These are phyloP conservation scores for Anhinga anhinga DNA, from an alignment of 2,113 vertebrate species.

Conservation along the genomic window DNA sequence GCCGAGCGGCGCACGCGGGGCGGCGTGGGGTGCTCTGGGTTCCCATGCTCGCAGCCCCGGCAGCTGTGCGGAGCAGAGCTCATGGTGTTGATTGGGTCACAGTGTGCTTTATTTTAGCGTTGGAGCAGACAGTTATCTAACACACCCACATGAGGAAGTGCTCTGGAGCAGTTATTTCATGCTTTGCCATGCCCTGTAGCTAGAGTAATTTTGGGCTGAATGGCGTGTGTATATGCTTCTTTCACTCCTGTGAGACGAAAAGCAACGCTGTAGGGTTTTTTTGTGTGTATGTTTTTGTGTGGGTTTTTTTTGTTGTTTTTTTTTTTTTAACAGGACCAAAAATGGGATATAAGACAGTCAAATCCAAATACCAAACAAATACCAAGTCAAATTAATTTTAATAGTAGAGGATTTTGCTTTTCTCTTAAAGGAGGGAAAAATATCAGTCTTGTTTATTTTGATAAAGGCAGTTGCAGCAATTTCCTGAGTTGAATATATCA, in stretches of 20 bases:
- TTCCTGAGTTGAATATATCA: conserved; percentile 64
- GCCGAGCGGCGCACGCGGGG: neutral
- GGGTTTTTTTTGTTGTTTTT: neutral
- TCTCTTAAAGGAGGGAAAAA: conserved; percentile 36
- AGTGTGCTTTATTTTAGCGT: conserved; percentile 69
- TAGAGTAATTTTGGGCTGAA: conserved; percentile 73
- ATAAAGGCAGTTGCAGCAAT: conserved; percentile 60
- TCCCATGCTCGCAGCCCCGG: neutral
- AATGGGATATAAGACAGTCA: conserved; percentile 23
- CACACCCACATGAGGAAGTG: conserved; percentile 79
- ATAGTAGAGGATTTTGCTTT: conserved; percentile 35
- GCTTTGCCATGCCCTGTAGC: conserved; percentile 78
- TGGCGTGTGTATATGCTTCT: conserved; percentile 56
- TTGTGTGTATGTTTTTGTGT: neutral
- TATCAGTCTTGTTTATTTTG: conserved; percentile 65
- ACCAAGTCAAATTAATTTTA: conserved; percentile 44
- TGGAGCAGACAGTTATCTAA: conserved; percentile 79
- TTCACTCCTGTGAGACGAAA: conserved; percentile 54
- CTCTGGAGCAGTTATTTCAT: conserved; percentile 79
- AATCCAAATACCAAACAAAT: conserved; percentile 58
- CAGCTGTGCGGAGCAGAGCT: conserved; percentile 41
- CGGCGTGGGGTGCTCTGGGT: neutral
- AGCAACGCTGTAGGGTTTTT: neutral
- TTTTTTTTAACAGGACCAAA: conserved; percentile 15
- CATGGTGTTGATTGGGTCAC: conserved; percentile 9